Conservation (phyloP, 2,888 invertebrate genomes). For the Bembecia ichneumoniformis region DNA sequence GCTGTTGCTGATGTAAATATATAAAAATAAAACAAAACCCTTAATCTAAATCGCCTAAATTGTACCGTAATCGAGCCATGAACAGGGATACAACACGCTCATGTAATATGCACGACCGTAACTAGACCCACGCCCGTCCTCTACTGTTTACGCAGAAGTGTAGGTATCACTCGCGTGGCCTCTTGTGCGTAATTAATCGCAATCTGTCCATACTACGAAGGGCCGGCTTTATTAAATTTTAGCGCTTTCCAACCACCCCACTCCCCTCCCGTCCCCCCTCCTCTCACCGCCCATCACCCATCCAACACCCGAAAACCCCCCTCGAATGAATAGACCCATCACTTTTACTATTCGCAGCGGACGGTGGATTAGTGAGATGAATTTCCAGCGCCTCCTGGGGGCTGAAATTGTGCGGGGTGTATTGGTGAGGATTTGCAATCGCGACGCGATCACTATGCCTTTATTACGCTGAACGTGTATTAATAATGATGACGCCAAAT, state of each 20-base stretch:
- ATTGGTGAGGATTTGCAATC: conserved; percentile 33
- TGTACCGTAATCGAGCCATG: not conserved
- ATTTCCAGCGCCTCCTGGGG: conserved; percentile 54
- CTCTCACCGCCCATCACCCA: conserved; percentile 13
- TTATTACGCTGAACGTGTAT: not conserved
- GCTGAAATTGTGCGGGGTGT: conserved; percentile 45
- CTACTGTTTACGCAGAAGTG: conserved; percentile 18
- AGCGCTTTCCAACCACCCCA: conserved; percentile 49
- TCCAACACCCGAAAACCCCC: conserved; percentile 16
- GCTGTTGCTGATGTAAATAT: too few relatives aligned
- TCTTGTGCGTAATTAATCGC: conserved; percentile 55
- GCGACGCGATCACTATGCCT: not conserved
- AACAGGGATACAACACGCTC: conserved; percentile 13
- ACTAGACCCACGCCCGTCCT: conserved; percentile 19
- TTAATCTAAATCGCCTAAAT: not conserved
- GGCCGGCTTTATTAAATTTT: conserved; percentile 69
- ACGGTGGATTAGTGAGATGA: conserved; percentile 65
- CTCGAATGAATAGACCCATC: conserved; percentile 62
- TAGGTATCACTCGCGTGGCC: conserved; percentile 1
- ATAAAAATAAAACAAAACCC: too few relatives aligned
- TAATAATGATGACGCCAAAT: not conserved
- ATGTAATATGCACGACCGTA: conserved; percentile 43
- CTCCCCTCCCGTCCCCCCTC: conserved; percentile 15
- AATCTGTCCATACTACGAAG: conserved; percentile 42
- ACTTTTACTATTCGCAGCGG: conserved; percentile 68